Conservation (phyloP, 2,888 invertebrate genomes). For the Yponomeuta malinellus region DNA sequence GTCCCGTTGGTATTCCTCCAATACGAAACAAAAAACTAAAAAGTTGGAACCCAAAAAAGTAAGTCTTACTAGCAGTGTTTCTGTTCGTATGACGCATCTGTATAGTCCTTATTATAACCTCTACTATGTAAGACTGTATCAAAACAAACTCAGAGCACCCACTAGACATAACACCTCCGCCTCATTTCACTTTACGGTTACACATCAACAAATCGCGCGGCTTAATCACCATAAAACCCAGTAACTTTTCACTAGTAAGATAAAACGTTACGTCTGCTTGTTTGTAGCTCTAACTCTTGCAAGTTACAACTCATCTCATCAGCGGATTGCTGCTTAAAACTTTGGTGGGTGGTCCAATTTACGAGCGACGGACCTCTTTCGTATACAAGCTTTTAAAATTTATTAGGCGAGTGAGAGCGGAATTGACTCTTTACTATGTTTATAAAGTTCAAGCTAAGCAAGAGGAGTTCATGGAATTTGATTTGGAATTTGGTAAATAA, state of each 20-base stretch:
- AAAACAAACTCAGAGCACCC: not conserved
- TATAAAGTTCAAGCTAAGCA: no score
- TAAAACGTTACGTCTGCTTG: constrained; percentile 36
- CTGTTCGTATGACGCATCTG: no score
- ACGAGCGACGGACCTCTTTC: not conserved
- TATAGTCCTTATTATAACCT: no score
- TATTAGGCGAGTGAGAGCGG: not conserved
- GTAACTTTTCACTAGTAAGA: constrained; percentile 42
- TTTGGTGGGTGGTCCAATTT: not conserved
- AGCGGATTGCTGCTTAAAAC: constrained; percentile 11
- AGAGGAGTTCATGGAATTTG: no score
- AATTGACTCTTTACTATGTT: no score
- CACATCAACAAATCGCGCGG: constrained; percentile 16
- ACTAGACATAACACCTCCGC: not conserved
- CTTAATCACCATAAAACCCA: constrained; percentile 53
- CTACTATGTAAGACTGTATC: not conserved
- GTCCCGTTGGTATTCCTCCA: no score
- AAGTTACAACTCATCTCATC: constrained; percentile 15
- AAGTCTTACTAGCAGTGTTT: no score
- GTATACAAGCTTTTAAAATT: not conserved
- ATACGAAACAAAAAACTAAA: no score
- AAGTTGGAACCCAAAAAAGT: no score
- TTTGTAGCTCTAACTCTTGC: constrained; percentile 14
- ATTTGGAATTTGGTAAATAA: no score
- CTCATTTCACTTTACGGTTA: constrained; percentile 1